A percentile compares a stretch with the other conserved stretches of the same genome.
These are phyloP conservation scores for Tipula helvola DNA, from an alignment of 2,888 invertebrate species.

Conservation along the genomic window DNA sequence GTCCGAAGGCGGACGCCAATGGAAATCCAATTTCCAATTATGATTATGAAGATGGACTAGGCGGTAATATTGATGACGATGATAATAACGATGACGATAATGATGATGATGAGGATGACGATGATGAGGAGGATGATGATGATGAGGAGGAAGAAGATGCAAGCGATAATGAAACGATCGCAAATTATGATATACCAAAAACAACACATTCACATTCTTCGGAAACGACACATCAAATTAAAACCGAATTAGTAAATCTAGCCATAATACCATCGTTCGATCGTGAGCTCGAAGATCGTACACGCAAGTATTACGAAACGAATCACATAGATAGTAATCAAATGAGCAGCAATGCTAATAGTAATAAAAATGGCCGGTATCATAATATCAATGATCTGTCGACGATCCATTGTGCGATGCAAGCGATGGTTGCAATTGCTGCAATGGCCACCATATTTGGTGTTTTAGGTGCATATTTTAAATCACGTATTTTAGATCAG, in stretches of 20 bases:
- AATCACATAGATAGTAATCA: conserved; percentile 11
- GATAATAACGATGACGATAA: conserved; percentile 21
- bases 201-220: neutral
- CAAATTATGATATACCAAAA: conserved; percentile 11
- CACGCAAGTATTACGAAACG: neutral
- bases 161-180: conserved; percentile 14
- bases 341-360: conserved; percentile 6
- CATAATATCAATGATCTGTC: conserved; percentile 21
- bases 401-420: conserved; percentile 36
- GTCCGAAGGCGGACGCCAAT: neutral
- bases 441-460: conserved; percentile 36
- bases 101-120: neutral
- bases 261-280: conserved; percentile 36
- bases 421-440: conserved; percentile 36
- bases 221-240: conserved; percentile 23
- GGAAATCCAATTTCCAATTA: conserved; percentile 29
- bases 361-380: neutral
- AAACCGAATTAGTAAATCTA: conserved; percentile 35
- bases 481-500: conserved; percentile 35
- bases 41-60: conserved; percentile 32
- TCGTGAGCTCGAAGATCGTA: conserved; percentile 27
- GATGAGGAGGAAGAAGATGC: conserved; percentile 13
- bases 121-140: conserved; percentile 15
- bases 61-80: conserved; percentile 26
- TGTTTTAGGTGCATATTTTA: conserved; percentile 36